Evolutionary conservation across 2,797 vertebrate genomes (phyloP).

Genomic region (Prunella strophiata): DNA sequence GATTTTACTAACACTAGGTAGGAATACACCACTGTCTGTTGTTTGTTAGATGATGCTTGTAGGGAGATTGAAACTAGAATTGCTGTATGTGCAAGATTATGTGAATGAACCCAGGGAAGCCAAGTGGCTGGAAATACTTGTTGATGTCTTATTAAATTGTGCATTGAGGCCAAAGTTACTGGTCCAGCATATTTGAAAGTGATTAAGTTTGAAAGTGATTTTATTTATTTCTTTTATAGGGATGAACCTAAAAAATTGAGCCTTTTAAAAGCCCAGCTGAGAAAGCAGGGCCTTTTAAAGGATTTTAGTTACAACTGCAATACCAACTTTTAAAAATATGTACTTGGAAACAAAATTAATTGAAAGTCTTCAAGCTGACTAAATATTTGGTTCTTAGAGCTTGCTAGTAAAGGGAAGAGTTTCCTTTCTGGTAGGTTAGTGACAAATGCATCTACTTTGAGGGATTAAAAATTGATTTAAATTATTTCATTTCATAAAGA

Average conservation of each 20-base stretch:
- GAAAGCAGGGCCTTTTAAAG: neutral
- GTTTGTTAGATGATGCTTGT: slow-evolving; percentile 60
- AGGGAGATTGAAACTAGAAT: slow-evolving; percentile 39
- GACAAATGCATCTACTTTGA: neutral
- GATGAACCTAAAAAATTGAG: neutral
- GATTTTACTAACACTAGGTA: slow-evolving; percentile 92
- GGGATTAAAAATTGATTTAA: neutral
- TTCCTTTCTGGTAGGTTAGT: neutral
- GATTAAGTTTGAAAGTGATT: neutral
- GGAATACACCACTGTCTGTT: slow-evolving; percentile 61
- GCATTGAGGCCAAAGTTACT: neutral
- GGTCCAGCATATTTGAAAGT: neutral
- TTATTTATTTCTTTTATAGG: neutral
- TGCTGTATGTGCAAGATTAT: slow-evolving; percentile 1
- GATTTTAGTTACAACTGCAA: neutral
- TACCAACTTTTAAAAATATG: neutral
- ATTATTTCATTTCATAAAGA: neutral
- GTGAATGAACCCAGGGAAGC: neutral
- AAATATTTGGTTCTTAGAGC: neutral
- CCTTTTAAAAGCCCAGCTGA: neutral
- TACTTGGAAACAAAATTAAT: neutral
- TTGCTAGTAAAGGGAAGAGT: neutral
- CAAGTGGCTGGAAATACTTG: neutral
- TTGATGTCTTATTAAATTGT: neutral
- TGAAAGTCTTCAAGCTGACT: neutral